Conservation (phyloP, 2,797 vertebrate species). For the Microctenopoma lineatum region DNA sequence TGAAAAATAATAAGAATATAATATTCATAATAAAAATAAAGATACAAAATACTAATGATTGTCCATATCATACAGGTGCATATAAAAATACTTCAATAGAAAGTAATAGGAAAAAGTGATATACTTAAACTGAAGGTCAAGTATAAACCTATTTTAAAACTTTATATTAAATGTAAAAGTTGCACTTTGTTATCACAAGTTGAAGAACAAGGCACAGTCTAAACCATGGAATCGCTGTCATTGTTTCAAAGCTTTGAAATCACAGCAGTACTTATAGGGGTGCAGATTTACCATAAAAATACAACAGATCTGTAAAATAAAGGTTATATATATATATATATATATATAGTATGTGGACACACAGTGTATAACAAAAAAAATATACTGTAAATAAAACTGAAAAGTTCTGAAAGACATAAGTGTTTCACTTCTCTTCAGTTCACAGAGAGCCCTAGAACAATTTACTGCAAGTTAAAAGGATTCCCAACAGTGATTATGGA, state of each 20-base stretch:
- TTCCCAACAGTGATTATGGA: conserved; percentile 22
- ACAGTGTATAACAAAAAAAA: conserved; percentile 11
- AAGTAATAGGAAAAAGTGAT: neutral
- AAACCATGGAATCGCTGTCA: conserved; percentile 19
- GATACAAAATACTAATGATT: neutral
- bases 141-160: conserved; percentile 5
- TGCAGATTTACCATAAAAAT: conserved; percentile 14
- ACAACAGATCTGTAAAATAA: conserved; percentile 14
- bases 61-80: conserved; percentile 11
- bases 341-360: conserved; percentile 14
- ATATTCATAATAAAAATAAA: neutral
- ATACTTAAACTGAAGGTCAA: neutral
- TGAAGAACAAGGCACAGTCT: conserved; percentile 63
- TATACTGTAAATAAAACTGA: conserved; percentile 16
- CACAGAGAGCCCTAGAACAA: conserved; percentile 14
- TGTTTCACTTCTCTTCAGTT: conserved; percentile 17
- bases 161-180: conserved; percentile 22
- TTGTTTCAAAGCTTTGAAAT: conserved; percentile 44
- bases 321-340: neutral
- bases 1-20: neutral
- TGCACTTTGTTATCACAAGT: conserved; percentile 23
- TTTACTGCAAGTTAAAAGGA: conserved; percentile 38
- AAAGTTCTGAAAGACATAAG: neutral
- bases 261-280: conserved; percentile 8
- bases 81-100: conserved; percentile 1